Evolutionary conservation across 2,797 vertebrate species (phyloP).

Genomic region (Micromesistius poutassou): DNA sequence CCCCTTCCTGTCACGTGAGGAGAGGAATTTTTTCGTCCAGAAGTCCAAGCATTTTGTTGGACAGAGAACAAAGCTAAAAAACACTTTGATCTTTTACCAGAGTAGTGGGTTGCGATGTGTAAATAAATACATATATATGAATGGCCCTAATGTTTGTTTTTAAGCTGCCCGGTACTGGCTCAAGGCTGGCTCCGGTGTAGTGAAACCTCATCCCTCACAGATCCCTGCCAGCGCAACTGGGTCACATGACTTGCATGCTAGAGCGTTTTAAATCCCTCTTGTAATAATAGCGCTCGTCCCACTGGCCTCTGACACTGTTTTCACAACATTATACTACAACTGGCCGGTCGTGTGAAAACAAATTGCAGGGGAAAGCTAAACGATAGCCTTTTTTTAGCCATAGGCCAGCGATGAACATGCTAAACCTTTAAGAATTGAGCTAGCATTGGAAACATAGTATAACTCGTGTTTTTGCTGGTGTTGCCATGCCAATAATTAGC

Average conservation of each 20-base stretch:
- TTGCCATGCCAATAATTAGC: background rate
- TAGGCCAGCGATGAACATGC: background rate
- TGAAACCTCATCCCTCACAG: conserved; percentile 60
- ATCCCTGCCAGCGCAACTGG: conserved; percentile 58
- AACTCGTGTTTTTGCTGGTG: background rate
- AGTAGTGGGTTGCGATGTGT: background rate
- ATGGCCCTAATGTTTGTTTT: conserved; percentile 5
- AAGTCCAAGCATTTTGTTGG: background rate
- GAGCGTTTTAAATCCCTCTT: conserved; percentile 60
- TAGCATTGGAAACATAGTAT: background rate
- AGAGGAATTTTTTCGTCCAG: background rate
- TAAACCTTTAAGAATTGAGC: background rate
- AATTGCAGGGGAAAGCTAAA: background rate
- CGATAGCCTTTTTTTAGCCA: background rate
- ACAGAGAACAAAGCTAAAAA: background rate
- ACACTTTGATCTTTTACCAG: background rate
- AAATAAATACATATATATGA: background rate
- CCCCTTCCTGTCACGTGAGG: background rate
- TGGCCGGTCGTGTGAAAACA: conserved; percentile 28
- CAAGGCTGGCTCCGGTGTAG: conserved; percentile 20
- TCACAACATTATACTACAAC: conserved; percentile 45
- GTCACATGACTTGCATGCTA: conserved; percentile 68
- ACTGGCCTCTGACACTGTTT: conserved; percentile 52
- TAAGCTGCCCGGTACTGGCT: background rate
- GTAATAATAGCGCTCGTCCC: conserved; percentile 66